These are phyloP conservation scores for Miniopterus natalensis DNA, from an alignment of 2,113 vertebrate species.

Conservation along the genomic window DNA sequence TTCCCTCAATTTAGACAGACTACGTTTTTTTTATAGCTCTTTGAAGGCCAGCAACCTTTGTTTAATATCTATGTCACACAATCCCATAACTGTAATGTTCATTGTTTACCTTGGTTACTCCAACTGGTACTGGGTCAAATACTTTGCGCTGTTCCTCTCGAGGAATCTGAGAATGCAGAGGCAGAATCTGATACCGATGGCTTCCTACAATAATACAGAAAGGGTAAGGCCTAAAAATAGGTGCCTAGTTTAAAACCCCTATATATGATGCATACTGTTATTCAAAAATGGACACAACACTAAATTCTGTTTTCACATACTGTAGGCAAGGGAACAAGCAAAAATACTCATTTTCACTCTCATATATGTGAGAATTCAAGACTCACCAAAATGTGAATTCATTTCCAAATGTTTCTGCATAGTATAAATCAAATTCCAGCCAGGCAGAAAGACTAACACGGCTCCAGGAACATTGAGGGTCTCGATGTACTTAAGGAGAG, in stretches of 20 bases:
- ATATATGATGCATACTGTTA: neutral
- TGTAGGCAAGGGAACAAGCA: neutral
- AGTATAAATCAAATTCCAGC: conserved; percentile 98
- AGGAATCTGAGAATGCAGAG: conserved; percentile 97
- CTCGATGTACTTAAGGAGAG: conserved; percentile 95
- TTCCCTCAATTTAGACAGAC: neutral
- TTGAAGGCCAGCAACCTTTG: neutral
- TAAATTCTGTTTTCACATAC: neutral
- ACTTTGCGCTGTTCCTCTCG: conserved; percentile 96
- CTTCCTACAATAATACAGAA: conserved; percentile 87
- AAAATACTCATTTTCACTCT: neutral
- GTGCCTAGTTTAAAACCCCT: neutral
- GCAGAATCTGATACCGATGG: conserved; percentile 92
- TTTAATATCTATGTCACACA: neutral
- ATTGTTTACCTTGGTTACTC: conserved; percentile 91
- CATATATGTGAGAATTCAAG: conserved; percentile 30
- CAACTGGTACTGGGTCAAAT: conserved; percentile 93
- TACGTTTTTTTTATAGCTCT: neutral
- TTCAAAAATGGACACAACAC: neutral
- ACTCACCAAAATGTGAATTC: conserved; percentile 93
- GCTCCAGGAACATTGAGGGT: conserved; percentile 94
- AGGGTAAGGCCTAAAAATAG: neutral
- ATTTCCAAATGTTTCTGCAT: conserved; percentile 98
- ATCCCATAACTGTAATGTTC: neutral
- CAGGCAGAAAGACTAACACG: conserved; percentile 96